Evolutionary conservation across 2,113 vertebrate genomes (phyloP).

Genomic region (Pachycephala philippinensis): DNA sequence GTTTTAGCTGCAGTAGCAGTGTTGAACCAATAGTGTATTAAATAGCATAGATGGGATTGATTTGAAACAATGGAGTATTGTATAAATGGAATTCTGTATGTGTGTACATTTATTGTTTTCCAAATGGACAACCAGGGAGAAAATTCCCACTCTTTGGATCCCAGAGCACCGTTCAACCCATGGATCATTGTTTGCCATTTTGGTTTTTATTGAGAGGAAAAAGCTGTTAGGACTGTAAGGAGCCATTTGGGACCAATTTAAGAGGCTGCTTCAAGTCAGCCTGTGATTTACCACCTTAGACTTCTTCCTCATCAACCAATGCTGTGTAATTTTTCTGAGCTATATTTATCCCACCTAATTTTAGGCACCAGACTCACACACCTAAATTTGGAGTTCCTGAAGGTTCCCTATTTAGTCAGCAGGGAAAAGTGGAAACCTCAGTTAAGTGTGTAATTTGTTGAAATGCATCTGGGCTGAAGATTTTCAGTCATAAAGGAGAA

Average conservation of each 20-base stretch:
- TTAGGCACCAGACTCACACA: background rate
- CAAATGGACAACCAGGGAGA: background rate
- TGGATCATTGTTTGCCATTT: background rate
- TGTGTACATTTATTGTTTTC: background rate
- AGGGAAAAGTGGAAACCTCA: background rate
- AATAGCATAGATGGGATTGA: background rate
- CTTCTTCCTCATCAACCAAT: background rate
- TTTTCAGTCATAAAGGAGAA: background rate
- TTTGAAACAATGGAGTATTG: background rate
- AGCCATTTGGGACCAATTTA: background rate
- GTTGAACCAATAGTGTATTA: background rate
- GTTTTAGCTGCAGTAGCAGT: background rate
- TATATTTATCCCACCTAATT: background rate
- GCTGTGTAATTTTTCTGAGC: background rate
- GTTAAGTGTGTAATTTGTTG: background rate
- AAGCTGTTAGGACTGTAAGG: background rate
- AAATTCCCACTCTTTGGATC: background rate
- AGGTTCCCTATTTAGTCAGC: background rate
- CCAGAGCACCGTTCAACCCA: accelerated
- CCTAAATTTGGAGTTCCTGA: background rate
- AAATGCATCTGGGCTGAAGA: background rate
- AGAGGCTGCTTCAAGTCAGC: background rate
- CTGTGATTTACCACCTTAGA: background rate
- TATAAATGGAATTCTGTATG: background rate
- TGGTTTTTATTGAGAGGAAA: background rate